phyloP scores from a whole-genome alignment of 2,113 vertebrate species.

The Hippoglossus stenolepis region DNA sequence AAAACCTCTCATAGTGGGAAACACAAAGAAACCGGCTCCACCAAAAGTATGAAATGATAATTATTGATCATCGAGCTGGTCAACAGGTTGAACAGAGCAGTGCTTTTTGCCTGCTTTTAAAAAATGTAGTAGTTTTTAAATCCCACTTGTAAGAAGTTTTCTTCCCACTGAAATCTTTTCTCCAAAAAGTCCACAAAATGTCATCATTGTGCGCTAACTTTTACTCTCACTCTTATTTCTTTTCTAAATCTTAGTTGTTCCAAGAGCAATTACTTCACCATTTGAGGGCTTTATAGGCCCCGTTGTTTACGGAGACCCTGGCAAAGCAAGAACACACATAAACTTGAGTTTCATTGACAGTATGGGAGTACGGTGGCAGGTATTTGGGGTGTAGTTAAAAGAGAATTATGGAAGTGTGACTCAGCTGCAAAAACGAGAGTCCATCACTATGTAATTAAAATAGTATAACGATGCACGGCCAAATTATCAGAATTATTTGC shows the following conservation, averaged over 20 bases:
- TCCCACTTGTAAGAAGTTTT: constrained; percentile 55
- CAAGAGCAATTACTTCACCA: constrained; percentile 50
- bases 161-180: constrained; percentile 23
- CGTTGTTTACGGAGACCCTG: constrained; percentile 44
- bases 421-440: constrained; percentile 67
- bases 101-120: constrained; percentile 44
- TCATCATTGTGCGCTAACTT: constrained; percentile 44
- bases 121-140: constrained; percentile 68
- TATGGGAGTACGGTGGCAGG: constrained; percentile 66
- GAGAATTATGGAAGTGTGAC: constrained; percentile 74
- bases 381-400: constrained; percentile 73
- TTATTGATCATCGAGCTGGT: constrained; percentile 45
- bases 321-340: constrained; percentile 66
- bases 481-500: constrained; percentile 78
- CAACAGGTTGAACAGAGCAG: constrained; percentile 41
- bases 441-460: constrained; percentile 75
- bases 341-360: constrained; percentile 76
- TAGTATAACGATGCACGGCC: constrained; percentile 58
- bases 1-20: no score
- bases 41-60: constrained; percentile 69
- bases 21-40: constrained; percentile 47
- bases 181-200: constrained; percentile 25
- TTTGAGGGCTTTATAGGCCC: constrained; percentile 61
- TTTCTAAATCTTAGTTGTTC: constrained; percentile 18
- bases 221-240: constrained; percentile 9